A percentile compares a stretch with the other conserved stretches of the same genome.
phyloP scores from a whole-genome alignment of 2,797 vertebrate genomes.

The Esox lucius region DNA sequence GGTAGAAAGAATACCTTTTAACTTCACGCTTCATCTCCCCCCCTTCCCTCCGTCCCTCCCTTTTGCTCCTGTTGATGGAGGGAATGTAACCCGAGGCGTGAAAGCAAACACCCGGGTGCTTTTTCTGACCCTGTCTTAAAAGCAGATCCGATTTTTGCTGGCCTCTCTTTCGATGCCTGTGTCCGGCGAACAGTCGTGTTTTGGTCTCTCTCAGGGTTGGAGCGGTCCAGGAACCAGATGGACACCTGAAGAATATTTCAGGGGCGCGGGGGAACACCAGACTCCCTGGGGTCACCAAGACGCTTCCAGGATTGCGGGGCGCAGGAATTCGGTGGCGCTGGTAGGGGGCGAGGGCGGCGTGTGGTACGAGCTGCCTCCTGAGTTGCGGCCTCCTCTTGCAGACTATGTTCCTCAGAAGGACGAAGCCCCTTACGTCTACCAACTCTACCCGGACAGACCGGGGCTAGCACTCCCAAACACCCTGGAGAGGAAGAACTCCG shows the following conservation, averaged over 20 bases:
- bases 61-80: constrained; percentile 35
- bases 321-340: constrained; percentile 76
- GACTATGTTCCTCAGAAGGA: constrained; percentile 59
- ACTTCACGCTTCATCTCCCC: constrained; percentile 53
- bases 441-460: constrained; percentile 50
- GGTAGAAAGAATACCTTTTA: constrained; percentile 56
- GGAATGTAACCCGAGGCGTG: constrained; percentile 71
- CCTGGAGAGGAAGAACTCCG: constrained; percentile 73
- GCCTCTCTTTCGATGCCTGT: constrained; percentile 74
- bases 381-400: constrained; percentile 54
- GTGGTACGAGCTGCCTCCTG: constrained; percentile 69
- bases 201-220: constrained; percentile 81
- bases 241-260: constrained; percentile 70
- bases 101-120: constrained; percentile 63
- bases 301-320: constrained; percentile 67
- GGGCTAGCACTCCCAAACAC: constrained; percentile 35
- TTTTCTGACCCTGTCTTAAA: constrained; percentile 57
- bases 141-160: constrained; percentile 46
- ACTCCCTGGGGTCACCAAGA: constrained; percentile 59
- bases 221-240: neutral
- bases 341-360: constrained; percentile 64
- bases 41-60: constrained; percentile 51
- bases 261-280: constrained; percentile 53
- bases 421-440: constrained; percentile 60
- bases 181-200: constrained; percentile 63